Evolutionary conservation across 1,140 invertebrate genomes (phyloP), one percentile per base, ranked within the genome.

Genomic region (Zophobas atratus): DNA sequence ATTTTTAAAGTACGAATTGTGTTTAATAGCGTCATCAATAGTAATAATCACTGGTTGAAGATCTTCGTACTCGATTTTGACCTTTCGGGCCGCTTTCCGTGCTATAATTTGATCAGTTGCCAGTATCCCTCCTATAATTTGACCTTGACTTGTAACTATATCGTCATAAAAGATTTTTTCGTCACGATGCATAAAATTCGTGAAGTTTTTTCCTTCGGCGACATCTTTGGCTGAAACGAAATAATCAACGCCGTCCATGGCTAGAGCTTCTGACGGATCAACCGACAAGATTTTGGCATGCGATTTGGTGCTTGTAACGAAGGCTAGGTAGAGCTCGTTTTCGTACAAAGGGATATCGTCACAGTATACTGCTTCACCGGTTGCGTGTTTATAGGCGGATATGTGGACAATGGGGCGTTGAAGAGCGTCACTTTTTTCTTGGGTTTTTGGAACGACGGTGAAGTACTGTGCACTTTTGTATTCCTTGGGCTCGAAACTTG

Each of bases 341-440:
- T 92, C 88, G 57, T 90, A 89, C 60, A 85, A 86, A 0, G 96
- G 95, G 76, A 97, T 92, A 84, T 99, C 98, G 86, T 98, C 96
- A 80, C 94, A 93, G 85, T 98, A 99, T 46, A 96, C 87, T 2
- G 97, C 97, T 88, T 98, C 97, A 6, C 97, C 97, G 2, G 95
- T 94, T 0, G 93, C 93, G 88, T 99, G 97, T 85, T 98, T 97
- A 3, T 91, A 88, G 0, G 95, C 96, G n/a, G 96, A 95, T 0
- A 89, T 82, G 84, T 99, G 97, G 0, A 93, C 88, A 39, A 97
- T 88, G 0, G 97, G 95, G 77, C 93, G 89, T 0, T 97, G 96
- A 33, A 99, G 90, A n/a, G 93, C 88, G 88, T 98, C 95, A 38
- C 87, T 87, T 5, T 83, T 81, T 6, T 88, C 85, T 85, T 94